Evolutionary conservation across 1,140 invertebrate genomes (phyloP), one percentile per base, ranked within the genome.

Genomic region (Hetaerina americana): DNA sequence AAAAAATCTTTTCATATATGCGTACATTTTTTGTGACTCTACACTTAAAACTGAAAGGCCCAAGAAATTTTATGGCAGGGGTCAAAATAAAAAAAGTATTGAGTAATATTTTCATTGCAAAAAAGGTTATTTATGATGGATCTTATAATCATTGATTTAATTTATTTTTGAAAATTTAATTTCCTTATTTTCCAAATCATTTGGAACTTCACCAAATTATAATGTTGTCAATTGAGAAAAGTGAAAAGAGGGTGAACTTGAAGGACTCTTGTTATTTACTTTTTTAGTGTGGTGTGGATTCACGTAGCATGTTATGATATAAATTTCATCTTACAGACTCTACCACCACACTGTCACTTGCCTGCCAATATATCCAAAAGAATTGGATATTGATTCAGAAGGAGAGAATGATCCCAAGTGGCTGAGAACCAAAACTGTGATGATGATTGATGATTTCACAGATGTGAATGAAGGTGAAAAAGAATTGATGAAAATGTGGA

Each of bases 391-490:
- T 22, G 95, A 97, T 82, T 96, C 93, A 0, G 95, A 97, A 79
- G 94, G 91, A 71, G 95, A 98, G 82, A 94, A 92, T 40, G 95
- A 97, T 82, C 95, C 95, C 0, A 87, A 93, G 74, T 98, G 96
- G 96, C 82, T 98, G 31, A 89, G 92, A 78, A 91, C 92, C 72
- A 97, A 97, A 81, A 98, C 95, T 0, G 91, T 90, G 82, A 92
- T 96, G 90, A 97, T 98, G 95, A 97, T 99, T 69, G 96, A 98
- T 79, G 96, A 99, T 77, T 99, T 98, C 78, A 97, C 95, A 0
- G 96, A 98, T 82, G 96, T 99, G 0, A 99, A 99, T 81, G 95
- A 98, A 80, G 96, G 96, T 0, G 96, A 99, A 81, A 99, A 99
- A 80, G 95, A 98, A 78, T 81, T 99, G 15, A 98, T 98, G 95